Evolutionary conservation across 2,888 invertebrate genomes (phyloP).

Genomic region (Anthophora plumipes): DNA sequence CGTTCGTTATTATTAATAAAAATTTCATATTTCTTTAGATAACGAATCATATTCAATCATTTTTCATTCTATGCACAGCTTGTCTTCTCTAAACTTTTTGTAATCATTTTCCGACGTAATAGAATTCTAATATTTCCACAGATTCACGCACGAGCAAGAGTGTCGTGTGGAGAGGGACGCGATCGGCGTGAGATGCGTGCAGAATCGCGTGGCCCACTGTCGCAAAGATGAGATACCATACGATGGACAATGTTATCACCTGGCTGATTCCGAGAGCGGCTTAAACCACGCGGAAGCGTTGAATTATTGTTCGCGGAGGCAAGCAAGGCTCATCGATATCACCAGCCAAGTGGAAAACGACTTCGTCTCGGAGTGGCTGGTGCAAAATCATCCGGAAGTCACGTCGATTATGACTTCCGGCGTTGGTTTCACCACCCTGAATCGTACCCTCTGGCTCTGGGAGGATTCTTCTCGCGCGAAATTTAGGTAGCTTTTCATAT

Average conservation of each 20-base stretch:
- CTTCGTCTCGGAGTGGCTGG: slow-evolving; percentile 86
- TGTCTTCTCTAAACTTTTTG: no score
- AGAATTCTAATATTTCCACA: slow-evolving; percentile 39
- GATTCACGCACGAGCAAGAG: slow-evolving; percentile 78
- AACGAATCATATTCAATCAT: no score
- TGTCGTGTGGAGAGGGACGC: slow-evolving; percentile 83
- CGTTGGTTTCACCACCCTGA: slow-evolving; percentile 83
- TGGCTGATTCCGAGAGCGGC: slow-evolving; percentile 81
- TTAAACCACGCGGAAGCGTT: slow-evolving; percentile 84
- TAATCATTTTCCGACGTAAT: no score
- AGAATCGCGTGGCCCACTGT: slow-evolving; percentile 84
- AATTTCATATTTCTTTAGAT: no score
- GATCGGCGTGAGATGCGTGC: slow-evolving; percentile 83
- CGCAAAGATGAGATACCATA: slow-evolving; percentile 85
- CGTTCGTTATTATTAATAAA: no score
- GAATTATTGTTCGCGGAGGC: slow-evolving; percentile 83
- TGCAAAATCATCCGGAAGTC: slow-evolving; percentile 80
- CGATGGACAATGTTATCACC: slow-evolving; percentile 85
- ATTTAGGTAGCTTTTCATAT: slow-evolving; percentile 73
- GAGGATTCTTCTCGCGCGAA: slow-evolving; percentile 79
- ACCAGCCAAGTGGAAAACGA: slow-evolving; percentile 86
- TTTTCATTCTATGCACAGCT: no score
- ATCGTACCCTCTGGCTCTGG: slow-evolving; percentile 85
- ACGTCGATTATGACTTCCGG: slow-evolving; percentile 85
- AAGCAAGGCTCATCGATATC: slow-evolving; percentile 85